Conservation (phyloP, 2,888 invertebrate genomes). For the Cryptosula pallasiana region DNA sequence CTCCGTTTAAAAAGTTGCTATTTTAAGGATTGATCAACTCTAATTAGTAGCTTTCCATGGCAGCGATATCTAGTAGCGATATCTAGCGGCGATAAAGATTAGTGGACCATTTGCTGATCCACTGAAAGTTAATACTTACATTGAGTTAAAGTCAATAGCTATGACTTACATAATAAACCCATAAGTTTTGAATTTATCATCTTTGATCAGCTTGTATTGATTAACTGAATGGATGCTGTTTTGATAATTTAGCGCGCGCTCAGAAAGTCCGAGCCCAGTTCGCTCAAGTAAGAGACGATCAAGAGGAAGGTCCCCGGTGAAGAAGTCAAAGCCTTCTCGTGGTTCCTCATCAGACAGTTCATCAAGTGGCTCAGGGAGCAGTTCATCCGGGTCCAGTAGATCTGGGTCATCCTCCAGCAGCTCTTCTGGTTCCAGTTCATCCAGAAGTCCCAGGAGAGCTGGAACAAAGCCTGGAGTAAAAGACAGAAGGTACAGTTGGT, state of each 20-base stretch:
- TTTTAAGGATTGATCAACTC: too few species aligned
- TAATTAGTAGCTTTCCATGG: too few species aligned
- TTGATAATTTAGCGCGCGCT: background rate
- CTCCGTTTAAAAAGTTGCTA: too few species aligned
- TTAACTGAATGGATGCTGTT: background rate
- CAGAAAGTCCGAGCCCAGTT: slow-evolving; percentile 13
- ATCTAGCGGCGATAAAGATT: too few species aligned
- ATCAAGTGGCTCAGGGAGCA: slow-evolving; percentile 40
- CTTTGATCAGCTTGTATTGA: too few species aligned
- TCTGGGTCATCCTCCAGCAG: slow-evolving; percentile 45
- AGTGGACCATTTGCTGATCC: too few species aligned
- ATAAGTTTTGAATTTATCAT: too few species aligned
- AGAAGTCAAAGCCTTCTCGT: background rate
- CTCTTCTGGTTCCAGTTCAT: slow-evolving; percentile 29
- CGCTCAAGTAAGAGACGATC: background rate
- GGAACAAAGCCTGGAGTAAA: background rate
- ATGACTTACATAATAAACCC: too few species aligned
- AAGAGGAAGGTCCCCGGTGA: slow-evolving; percentile 4
- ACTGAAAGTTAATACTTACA: too few species aligned
- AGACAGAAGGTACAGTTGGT: background rate
- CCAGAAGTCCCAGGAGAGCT: slow-evolving; percentile 24
- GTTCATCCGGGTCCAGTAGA: slow-evolving; percentile 64
- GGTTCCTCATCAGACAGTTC: slow-evolving; percentile 17
- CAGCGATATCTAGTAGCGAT: too few species aligned
- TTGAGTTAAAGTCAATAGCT: too few species aligned